A percentile compares a stretch with the other conserved stretches of the same genome.
phyloP scores from a whole-genome alignment of 2,888 invertebrate species.

The Mythimna vitellina region DNA sequence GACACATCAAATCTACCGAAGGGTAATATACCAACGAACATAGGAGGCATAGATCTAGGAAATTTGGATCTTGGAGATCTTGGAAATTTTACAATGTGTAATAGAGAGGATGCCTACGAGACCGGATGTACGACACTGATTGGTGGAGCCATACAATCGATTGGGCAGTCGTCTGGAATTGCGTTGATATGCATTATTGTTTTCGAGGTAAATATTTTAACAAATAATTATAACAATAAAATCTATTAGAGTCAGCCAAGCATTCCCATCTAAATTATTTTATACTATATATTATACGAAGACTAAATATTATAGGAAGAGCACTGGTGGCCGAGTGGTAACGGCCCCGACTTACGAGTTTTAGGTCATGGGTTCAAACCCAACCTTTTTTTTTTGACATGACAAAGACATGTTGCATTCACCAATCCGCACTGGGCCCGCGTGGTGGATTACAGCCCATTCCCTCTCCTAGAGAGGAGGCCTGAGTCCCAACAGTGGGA shows the following conservation, averaged over 20 bases:
- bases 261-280: too few relatives aligned
- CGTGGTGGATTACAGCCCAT: too few relatives aligned
- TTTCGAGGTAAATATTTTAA: constrained; percentile 33
- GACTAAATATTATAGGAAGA: too few relatives aligned
- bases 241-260: background rate
- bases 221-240: background rate
- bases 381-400: too few relatives aligned
- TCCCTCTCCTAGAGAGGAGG: too few relatives aligned
- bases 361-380: too few relatives aligned
- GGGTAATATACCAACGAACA: background rate
- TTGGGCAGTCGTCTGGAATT: background rate
- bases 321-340: too few relatives aligned
- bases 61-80: background rate
- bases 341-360: too few relatives aligned
- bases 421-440: too few relatives aligned
- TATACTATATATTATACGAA: too few relatives aligned
- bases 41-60: background rate
- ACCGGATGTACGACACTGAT: constrained; percentile 40
- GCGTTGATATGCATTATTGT: constrained; percentile 11
- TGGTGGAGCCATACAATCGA: background rate
- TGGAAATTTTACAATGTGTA: constrained; percentile 19
- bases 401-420: too few relatives aligned
- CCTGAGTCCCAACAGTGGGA: too few relatives aligned
- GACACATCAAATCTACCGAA: background rate
- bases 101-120: constrained; percentile 39